Conservation (phyloP, 2,113 vertebrate genomes). For the Macquaria ambigua region DNA sequence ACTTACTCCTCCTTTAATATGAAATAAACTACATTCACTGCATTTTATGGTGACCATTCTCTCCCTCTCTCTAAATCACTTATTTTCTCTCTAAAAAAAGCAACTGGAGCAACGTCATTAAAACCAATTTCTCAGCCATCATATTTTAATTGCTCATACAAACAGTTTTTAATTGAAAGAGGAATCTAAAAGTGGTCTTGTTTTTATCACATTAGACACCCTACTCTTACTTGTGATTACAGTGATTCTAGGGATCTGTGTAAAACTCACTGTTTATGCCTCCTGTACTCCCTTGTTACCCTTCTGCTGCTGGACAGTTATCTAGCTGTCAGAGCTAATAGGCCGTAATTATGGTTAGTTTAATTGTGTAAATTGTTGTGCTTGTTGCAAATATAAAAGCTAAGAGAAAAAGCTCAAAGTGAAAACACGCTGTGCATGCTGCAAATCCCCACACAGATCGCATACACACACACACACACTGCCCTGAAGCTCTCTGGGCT, state of each 20-base stretch:
- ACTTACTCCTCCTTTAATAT: constrained; percentile 6
- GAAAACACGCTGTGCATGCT: constrained; percentile 27
- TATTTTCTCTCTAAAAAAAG: constrained; percentile 10
- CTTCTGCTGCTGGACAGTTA: constrained; percentile 28
- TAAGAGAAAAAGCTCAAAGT: background rate
- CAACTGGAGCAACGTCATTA: constrained; percentile 6
- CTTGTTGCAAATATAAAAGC: constrained; percentile 17
- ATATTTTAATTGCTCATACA: constrained; percentile 35
- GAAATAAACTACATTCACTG: constrained; percentile 29
- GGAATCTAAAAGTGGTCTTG: constrained; percentile 26
- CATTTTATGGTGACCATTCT: background rate
- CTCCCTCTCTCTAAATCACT: constrained; percentile 2
- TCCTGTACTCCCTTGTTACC: constrained; percentile 21
- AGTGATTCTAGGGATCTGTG: constrained; percentile 13
- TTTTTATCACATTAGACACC: constrained; percentile 38
- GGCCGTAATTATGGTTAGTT: constrained; percentile 9
- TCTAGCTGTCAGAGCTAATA: constrained; percentile 28
- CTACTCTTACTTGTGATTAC: constrained; percentile 13
- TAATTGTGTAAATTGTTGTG: constrained; percentile 23
- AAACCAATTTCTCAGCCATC: constrained; percentile 22
- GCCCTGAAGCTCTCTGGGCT: constrained; percentile 48
- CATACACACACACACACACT: constrained; percentile 9
- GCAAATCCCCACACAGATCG: constrained; percentile 29
- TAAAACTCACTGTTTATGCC: background rate
- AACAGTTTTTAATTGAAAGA: constrained; percentile 51